Base-by-base conservation (phyloP, 2,888 invertebrate species). In the Helobdella robusta region DNA sequence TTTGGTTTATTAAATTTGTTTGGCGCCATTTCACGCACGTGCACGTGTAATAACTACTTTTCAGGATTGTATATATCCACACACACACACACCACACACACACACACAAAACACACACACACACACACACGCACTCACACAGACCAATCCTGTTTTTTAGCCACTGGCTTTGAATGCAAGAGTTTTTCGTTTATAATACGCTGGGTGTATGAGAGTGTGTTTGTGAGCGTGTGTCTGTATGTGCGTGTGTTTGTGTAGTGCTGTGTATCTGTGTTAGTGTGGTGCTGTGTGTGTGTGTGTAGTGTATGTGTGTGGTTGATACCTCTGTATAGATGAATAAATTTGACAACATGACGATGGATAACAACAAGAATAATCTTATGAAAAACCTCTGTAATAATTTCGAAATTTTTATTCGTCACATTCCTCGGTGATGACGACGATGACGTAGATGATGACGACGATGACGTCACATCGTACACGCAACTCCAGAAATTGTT, bases 401-500 rank as follows among this genome's bases (percentile, higher is more conserved):
- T 56, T 56, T 56, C 56, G 28, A 56, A 56, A 28, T 56, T 56
- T 32, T 28, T 56, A 18, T n/a, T n/a, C 5, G 28, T 30, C n/a
- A n/a, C 56, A 30, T 56, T 32, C 32, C 32, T 4, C 1, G 28
- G 28, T 6, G 56, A 25, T 2, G 52, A 8, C 15, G 52, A 8
- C 8, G 56, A 56, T 4, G 56, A 23, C 2, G 30, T 2, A 30
- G 25, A 6, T 18, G 56, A 30, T 4, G 56, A 5, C 11, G 44
- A 15, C 11, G 44, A 15, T 40, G n/a, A n/a, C n/a, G 83, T 83
- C 71, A 83, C 84, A 73, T 84, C 84, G 73, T 83, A 81, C 18
- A 84, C 76, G 63, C 78, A 79, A 66, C 78, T 79, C 84, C 84
- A 84, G 68, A 79, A 79, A 71, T 83, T 84, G 72, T 83, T 83